A percentile compares a stretch with the other conserved stretches of the same genome.
phyloP scores from a whole-genome alignment of 2,888 invertebrate genomes.

The Synergus umbraculus region DNA sequence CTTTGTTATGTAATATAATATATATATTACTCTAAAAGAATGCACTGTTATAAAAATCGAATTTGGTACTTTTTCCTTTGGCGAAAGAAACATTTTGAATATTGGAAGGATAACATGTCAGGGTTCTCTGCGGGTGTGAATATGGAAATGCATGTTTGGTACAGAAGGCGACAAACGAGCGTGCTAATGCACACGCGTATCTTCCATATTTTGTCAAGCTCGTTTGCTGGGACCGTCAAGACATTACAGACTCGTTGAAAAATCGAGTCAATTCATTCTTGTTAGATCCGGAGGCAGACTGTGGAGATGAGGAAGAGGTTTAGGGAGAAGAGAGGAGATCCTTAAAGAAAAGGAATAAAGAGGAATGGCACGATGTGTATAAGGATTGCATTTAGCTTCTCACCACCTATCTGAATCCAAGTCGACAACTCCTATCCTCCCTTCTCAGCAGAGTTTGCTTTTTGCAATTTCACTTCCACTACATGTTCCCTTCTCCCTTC shows the following conservation, averaged over 20 bases:
- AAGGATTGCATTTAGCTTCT: conserved; percentile 15
- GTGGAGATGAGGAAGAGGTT: conserved; percentile 8
- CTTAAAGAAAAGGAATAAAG: background rate
- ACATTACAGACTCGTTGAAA: conserved; percentile 64
- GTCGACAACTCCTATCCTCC: background rate
- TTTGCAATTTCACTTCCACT: background rate
- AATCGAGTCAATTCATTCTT: conserved; percentile 74
- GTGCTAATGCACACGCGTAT: conserved; percentile 64
- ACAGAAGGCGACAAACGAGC: conserved; percentile 38
- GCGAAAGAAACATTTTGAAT: conserved; percentile 20
- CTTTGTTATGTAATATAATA: background rate
- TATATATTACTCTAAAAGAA: background rate
- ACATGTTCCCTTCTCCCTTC: background rate
- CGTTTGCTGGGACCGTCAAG: conserved; percentile 63
- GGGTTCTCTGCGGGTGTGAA: conserved; percentile 35
- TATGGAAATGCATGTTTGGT: conserved; percentile 32
- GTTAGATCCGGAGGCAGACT: conserved; percentile 63
- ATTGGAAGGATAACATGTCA: conserved; percentile 24
- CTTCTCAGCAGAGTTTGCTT: background rate
- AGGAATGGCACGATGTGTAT: conserved; percentile 1
- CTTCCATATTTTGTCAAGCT: conserved; percentile 74
- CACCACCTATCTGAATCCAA: background rate
- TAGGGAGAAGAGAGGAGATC: conserved; percentile 3
- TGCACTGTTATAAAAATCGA: background rate
- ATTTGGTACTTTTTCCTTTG: background rate